A percentile compares a stretch with the other conserved stretches of the same genome.
Conservation (phyloP, 2,888 invertebrate species). For the Conomelus anceps region DNA sequence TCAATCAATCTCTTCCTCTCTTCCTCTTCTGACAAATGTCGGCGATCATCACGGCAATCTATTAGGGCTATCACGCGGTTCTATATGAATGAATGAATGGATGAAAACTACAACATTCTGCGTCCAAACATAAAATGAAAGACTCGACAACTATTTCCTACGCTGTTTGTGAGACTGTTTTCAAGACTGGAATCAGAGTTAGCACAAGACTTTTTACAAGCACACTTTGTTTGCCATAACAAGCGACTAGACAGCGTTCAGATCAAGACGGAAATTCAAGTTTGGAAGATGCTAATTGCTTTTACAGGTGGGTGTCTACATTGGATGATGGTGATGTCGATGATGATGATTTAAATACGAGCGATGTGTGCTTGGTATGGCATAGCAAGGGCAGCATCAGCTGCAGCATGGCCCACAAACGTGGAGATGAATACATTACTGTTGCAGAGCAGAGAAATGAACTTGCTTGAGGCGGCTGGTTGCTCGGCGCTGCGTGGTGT, state of each 20-base stretch:
- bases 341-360: not conserved
- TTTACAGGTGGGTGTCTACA: not conserved
- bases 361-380: not conserved
- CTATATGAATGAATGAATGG: too few relatives aligned
- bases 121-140: too few relatives aligned
- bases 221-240: not conserved
- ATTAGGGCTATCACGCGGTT: too few relatives aligned
- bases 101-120: too few relatives aligned
- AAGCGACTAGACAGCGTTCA: not conserved
- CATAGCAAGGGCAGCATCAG: not conserved
- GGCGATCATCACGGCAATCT: too few relatives aligned
- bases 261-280: not conserved
- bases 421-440: not conserved
- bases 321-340: not conserved
- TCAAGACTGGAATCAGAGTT: not conserved
- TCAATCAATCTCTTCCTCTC: too few relatives aligned
- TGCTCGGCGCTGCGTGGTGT: not conserved
- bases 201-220: not conserved
- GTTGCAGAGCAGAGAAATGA: not conserved
- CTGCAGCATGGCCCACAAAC: not conserved
- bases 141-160: too few relatives aligned
- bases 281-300: not conserved
- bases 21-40: too few relatives aligned
- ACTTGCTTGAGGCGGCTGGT: not conserved
- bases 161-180: not conserved